Percentiles rank a stretch among this genome's conserved stretches.
These are phyloP conservation scores for Troides helena DNA, from an alignment of 2,888 invertebrate species.

Conservation along the genomic window DNA sequence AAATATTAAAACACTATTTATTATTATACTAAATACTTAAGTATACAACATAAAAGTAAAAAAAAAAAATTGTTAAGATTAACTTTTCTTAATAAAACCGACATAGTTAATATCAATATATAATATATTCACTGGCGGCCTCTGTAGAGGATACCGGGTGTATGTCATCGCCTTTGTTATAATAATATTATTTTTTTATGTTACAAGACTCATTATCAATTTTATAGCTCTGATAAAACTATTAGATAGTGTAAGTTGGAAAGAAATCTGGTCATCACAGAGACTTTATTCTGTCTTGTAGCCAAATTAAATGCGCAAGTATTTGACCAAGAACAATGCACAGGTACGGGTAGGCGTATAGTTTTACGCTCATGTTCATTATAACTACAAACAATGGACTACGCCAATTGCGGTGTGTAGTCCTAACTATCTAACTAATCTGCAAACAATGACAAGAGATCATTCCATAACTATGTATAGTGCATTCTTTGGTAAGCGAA, in stretches of 20 bases:
- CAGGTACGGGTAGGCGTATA: constrained; percentile 33
- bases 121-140: too few species aligned
- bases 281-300: constrained; percentile 19
- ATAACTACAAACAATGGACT: constrained; percentile 41
- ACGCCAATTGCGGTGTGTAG: constrained; percentile 35
- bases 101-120: too few species aligned
- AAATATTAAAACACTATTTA: too few species aligned
- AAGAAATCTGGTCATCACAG: constrained; percentile 10
- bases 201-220: background rate
- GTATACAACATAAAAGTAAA: too few species aligned
- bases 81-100: too few species aligned
- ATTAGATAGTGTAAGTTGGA: background rate
- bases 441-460: constrained; percentile 63
- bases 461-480: constrained; percentile 45
- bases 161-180: background rate
- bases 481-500: constrained; percentile 59
- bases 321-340: constrained; percentile 40
- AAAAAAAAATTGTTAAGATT: too few species aligned
- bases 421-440: constrained; percentile 46
- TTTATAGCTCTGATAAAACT: background rate
- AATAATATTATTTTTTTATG: background rate
- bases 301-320: constrained; percentile 9
- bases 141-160: too few species aligned
- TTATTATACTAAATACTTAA: too few species aligned
- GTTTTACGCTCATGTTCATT: constrained; percentile 39